Conservation (phyloP, 1,140 invertebrate species). For the Trinorchestia longiramus region DNA sequence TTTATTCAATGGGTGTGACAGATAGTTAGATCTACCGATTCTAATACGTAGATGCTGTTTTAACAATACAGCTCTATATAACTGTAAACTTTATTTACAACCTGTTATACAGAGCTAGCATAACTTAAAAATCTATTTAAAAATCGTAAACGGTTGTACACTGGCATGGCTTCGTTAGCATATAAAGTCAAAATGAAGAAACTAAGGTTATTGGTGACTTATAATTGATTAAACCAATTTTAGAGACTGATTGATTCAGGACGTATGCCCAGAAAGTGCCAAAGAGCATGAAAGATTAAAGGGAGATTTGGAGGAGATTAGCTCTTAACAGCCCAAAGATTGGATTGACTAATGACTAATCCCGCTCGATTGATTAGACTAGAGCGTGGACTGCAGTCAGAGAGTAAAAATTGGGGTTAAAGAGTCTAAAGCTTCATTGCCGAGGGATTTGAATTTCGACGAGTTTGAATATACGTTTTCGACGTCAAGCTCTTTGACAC, state of each 20-base stretch:
- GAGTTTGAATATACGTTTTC: background rate
- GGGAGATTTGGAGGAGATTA: background rate
- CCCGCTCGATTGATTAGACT: background rate
- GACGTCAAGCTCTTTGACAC: too few relatives aligned
- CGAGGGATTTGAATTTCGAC: background rate
- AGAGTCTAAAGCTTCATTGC: background rate
- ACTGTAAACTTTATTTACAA: too few relatives aligned
- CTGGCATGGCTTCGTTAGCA: background rate
- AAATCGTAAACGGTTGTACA: background rate
- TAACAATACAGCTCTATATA: too few relatives aligned
- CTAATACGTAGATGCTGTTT: too few relatives aligned
- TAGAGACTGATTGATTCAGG: background rate
- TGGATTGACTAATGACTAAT: slow-evolving; percentile 1
- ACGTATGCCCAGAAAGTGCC: background rate
- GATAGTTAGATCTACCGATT: too few relatives aligned
- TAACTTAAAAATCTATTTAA: background rate
- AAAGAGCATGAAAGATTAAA: background rate
- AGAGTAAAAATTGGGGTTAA: background rate
- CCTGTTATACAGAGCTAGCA: background rate
- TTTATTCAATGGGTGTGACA: too few relatives aligned
- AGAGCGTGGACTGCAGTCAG: background rate
- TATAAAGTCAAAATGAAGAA: background rate
- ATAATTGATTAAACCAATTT: background rate
- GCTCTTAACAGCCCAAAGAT: background rate
- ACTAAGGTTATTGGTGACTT: background rate